Evolutionary conservation across 1,140 invertebrate genomes (phyloP).

Genomic region (Diachasmimorpha longicaudata): DNA sequence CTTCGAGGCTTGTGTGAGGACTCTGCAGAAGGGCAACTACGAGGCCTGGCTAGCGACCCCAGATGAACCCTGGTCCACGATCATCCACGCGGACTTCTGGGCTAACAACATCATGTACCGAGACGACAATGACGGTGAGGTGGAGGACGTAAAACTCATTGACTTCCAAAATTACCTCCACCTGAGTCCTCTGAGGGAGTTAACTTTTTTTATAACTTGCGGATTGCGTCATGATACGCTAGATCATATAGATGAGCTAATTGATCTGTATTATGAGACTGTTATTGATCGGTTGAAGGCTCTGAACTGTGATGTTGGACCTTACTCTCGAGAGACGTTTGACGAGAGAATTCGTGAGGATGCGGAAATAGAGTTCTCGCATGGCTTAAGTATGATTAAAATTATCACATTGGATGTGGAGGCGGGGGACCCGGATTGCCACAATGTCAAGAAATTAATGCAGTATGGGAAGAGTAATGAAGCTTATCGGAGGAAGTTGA

Average conservation of each 20-base stretch:
- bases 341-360: slow-evolving; percentile 35
- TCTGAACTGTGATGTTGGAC: slow-evolving; percentile 40
- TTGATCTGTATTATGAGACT: slow-evolving; percentile 63
- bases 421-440: slow-evolving; percentile 19
- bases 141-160: slow-evolving; percentile 65
- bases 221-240: slow-evolving; percentile 59
- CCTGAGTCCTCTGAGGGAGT: slow-evolving; percentile 63
- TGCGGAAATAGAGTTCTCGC: slow-evolving; percentile 41
- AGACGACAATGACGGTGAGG: slow-evolving; percentile 41
- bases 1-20: slow-evolving; percentile 32
- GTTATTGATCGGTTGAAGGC: slow-evolving; percentile 52
- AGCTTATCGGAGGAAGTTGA: neutral
- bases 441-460: slow-evolving; percentile 9
- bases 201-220: slow-evolving; percentile 67
- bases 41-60: slow-evolving; percentile 36
- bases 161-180: slow-evolving; percentile 69
- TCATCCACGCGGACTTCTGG: slow-evolving; percentile 70
- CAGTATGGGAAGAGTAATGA: neutral
- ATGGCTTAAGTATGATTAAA: slow-evolving; percentile 49
- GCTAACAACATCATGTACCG: slow-evolving; percentile 68
- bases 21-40: slow-evolving; percentile 32
- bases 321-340: slow-evolving; percentile 38
- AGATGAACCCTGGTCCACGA: slow-evolving; percentile 60
- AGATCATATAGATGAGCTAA: slow-evolving; percentile 58
- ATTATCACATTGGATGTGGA: slow-evolving; percentile 43